Base-by-base conservation (phyloP, 2,797 vertebrate species). In the Bradypodion pumilum region DNA sequence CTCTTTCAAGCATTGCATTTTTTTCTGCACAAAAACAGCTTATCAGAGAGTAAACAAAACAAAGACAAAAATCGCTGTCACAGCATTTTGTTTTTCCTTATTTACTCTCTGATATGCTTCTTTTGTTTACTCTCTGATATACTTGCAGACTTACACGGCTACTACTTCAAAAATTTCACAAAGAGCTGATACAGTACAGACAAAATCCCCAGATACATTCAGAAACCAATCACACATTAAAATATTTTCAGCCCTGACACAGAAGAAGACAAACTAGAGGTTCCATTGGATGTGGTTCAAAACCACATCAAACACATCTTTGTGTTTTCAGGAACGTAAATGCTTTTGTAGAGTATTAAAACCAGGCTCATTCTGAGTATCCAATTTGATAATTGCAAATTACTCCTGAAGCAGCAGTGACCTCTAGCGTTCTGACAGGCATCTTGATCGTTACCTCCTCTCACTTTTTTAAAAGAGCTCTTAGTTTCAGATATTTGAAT, bases 341-440 rank as follows among this genome's bases (percentile, higher is more conserved):
- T 44, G 4, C 32, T 65, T 29, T 65, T 15, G 16, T n/a, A 46
- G 12, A 46, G n/a, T 40, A 27, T n/a, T 25, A 29, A 29, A 65
- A 52, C 40, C 4, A 59, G 32, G 52, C 2, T 13, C 16, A 40
- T 25, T 27, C 9, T 25, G n/a, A 49, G 23, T 66, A 35, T 46
- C 46, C 5, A 19, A 49, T 32, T 25, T 1, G 23, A 35, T 3
- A 49, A 23, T 49, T 23, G 29, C 65, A 70, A 21, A 25, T 62
- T 44, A 0, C 8, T 32, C 62, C 5, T 12, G 12, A 12, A 35
- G 0, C 60, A 29, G 85, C 19, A 86, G 79, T 68, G 87, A 88
- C 90, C 82, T 29, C 89, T 91, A 81, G 90, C 2, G 87, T 80
- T 62, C 63, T 69, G 74, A 44, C 66, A 16, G 15, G 0, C 52